Evolutionary conservation across 2,113 vertebrate genomes (phyloP).

Genomic region (Vulpes ferrilata): DNA sequence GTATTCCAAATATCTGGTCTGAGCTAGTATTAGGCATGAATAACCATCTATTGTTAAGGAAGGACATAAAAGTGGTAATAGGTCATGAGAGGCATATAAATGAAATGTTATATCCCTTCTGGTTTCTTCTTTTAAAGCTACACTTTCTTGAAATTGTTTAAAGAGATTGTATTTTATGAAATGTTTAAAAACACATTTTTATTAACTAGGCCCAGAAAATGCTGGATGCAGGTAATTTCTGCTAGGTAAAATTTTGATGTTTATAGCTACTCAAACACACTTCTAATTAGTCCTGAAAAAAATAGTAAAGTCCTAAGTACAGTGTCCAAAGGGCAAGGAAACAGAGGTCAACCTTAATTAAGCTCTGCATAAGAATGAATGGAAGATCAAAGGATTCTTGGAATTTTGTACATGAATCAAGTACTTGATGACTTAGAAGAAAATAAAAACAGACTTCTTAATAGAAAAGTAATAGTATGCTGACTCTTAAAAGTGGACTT

Average conservation of each 20-base stretch:
- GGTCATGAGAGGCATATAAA: neutral
- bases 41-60: neutral
- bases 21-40: neutral
- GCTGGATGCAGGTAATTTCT: slow-evolving; percentile 22
- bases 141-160: slow-evolving; percentile 19
- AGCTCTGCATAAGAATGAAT: neutral
- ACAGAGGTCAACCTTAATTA: neutral
- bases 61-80: neutral
- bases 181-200: slow-evolving; percentile 1
- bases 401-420: neutral
- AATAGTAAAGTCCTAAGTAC: neutral
- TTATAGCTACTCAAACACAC: slow-evolving; percentile 34
- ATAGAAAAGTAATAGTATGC: neutral
- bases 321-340: neutral
- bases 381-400: neutral
- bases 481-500: slow-evolving; percentile 2
- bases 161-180: slow-evolving; percentile 22
- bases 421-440: slow-evolving; percentile 31
- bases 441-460: neutral
- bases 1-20: neutral
- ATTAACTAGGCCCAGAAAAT: neutral
- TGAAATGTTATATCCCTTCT: neutral
- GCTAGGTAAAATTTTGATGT: neutral
- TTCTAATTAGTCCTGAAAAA: slow-evolving; percentile 27
- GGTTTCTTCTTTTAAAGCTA: slow-evolving; percentile 19